Base-by-base conservation (phyloP, 1,140 invertebrate genomes). In the Himalopsyche phryganea region DNA sequence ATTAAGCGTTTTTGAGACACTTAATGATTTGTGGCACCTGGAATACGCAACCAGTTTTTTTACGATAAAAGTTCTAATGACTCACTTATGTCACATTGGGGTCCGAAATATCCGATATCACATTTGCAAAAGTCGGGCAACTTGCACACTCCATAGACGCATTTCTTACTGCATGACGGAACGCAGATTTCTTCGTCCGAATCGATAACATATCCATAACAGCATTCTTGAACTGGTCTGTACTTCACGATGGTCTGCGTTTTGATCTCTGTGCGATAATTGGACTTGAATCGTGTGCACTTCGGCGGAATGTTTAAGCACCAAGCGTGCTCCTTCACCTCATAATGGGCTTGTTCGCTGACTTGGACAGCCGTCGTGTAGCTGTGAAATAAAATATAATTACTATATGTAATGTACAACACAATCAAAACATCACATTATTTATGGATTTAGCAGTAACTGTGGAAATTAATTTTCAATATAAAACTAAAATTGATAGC, bases 111-210 rank as follows among this genome's bases (percentile, higher is more conserved):
- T 41, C 92, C 92, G 38, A 85, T 82, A 54, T 87, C 85, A 68
- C 94, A 96, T 71, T 92, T 85, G 71, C 94, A 96, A 53, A 82
- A 82, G 65, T 96, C 86, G 0, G 94, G 93, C 15, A 85, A 89
- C 19, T 90, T 72, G 69, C 94, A 97, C 36, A 80, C 83, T 11
- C 94, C 94, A 71, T 94, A 86, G 35, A 90, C 75, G 68, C 94
- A 97, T 11, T 85, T 77, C 20, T 89, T 78, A 5, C 82, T 84
- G 71, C 94, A 96, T 56, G 92, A 79, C 0, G 94, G 86, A 60
- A 88, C 78, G 68, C 92, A 94, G 36, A 77, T 80, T 50, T 83
- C 77, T 15, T 81, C 82, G 10, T 71, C 65, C 1, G 77, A 75
- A 15, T 83, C 85, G 61, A 83, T 75, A 6, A 82, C 81, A 67